Base-by-base conservation (phyloP, 1,140 invertebrate species). In the Drosophila subpulchrella region DNA sequence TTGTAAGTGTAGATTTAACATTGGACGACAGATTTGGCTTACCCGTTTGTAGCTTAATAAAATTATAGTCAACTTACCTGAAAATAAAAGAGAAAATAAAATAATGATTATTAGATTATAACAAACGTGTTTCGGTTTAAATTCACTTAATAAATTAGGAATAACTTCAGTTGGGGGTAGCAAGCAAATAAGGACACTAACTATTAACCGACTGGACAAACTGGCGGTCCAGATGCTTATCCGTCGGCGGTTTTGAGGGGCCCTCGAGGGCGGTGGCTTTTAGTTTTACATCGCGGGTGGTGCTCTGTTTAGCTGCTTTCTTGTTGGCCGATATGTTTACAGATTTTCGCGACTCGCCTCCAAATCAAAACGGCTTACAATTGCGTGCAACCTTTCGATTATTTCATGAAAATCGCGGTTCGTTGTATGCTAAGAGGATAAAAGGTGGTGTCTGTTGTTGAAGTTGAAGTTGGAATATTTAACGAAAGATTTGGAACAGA, bases 11-110 rank as follows among this genome's bases (percentile, higher is more conserved):
- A 20, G 20, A 20, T 20, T 20, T 20, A 20, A 20, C 20, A 20
- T 20, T 20, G 20, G 20, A 20, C 20, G 20, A 20, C 20, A 20
- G 2, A 36, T 58, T 70, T 83, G 46, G 81, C 81, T 83, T 83
- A 10, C 13, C 39, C 1, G 30, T 34, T 30, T 46, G n/a, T 0
- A 47, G 12, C 10, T 77, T 27, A 24, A 20, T 24, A 51, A 34
- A 50, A 36, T 15, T 11, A 38, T 58, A 34, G 46, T 67, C 51
- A 74, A 88, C 83, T 88, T 88, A 88, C 83, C 83, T 88, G 57
- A n/a, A 88, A 88, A 51, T 58, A 71, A 51, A 54, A 48, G 10
- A 57, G 6, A 61, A 36, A 30, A 6, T 42, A 20, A 38, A 42
- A 15, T 6, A 48, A 53, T 56, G n/a, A n/a, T n/a, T n/a, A 47